A percentile compares a stretch with the other conserved stretches of the same genome.
Conservation (phyloP, 2,113 vertebrate species). For the Coptodon bakossiorum region DNA sequence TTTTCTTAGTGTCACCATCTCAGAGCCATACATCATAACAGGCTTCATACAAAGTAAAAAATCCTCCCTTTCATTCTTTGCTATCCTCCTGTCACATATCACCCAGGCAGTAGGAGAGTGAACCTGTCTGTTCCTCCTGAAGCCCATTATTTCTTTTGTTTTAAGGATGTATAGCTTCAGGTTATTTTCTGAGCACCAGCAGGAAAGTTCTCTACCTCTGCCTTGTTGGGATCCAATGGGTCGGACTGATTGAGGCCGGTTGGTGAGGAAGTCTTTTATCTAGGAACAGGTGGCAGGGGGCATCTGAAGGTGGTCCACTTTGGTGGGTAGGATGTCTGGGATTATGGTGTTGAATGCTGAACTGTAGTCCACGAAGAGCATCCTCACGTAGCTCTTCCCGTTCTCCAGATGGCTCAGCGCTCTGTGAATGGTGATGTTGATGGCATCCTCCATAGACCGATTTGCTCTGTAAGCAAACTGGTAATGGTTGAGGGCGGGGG, state of each 20-base stretch:
- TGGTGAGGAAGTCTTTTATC: neutral
- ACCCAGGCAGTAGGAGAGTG: neutral
- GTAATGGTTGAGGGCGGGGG: neutral
- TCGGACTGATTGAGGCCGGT: neutral
- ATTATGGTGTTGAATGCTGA: neutral
- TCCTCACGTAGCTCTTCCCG: neutral
- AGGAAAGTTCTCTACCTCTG: neutral
- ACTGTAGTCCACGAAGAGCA: accelerated
- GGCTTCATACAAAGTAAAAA: neutral
- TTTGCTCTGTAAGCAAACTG: accelerated
- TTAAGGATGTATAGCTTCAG: neutral
- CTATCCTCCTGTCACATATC: neutral
- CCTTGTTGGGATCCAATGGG: neutral
- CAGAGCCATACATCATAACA: neutral
- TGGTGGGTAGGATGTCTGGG: neutral
- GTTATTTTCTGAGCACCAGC: neutral
- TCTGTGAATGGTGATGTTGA: neutral
- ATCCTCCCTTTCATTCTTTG: neutral
- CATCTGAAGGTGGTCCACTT: neutral
- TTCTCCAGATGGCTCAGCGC: neutral
- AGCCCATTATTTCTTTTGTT: neutral
- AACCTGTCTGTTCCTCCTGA: neutral
- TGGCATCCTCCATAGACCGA: neutral
- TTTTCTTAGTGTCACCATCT: neutral
- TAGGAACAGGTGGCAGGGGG: neutral